phyloP scores from a whole-genome alignment of 2,888 invertebrate species.

The Psylliodes chrysocephalus region DNA sequence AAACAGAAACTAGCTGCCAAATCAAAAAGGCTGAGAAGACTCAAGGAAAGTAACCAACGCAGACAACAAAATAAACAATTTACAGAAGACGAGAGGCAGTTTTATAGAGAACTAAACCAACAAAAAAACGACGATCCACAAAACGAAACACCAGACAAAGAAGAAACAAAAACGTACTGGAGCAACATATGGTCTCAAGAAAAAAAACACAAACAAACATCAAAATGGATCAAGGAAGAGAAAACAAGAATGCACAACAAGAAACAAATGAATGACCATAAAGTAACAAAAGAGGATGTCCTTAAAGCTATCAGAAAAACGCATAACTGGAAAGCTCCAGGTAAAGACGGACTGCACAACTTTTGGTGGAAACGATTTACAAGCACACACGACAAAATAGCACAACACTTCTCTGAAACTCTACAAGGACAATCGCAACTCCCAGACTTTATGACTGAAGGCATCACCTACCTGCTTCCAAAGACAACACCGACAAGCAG shows the following conservation, averaged over 20 bases:
- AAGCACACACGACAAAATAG: neutral
- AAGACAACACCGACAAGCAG: neutral
- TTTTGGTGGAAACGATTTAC: conserved; percentile 13
- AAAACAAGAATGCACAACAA: neutral
- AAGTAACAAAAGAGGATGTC: neutral
- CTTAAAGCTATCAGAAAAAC: neutral
- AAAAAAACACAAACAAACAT: neutral
- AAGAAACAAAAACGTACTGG: neutral
- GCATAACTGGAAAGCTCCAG: conserved; percentile 21
- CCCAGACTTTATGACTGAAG: neutral
- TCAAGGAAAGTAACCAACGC: neutral
- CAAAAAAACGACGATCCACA: neutral
- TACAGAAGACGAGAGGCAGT: neutral
- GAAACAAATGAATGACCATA: neutral
- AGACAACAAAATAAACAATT: neutral
- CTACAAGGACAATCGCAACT: neutral
- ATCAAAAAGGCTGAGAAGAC: neutral
- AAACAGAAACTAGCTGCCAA: neutral
- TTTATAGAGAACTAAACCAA: neutral
- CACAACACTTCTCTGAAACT: neutral
- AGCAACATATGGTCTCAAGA: neutral
- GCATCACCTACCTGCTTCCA: neutral
- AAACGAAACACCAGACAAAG: neutral
- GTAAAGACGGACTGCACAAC: conserved; percentile 14
- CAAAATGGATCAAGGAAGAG: neutral